Evolutionary conservation across 2,888 invertebrate genomes (phyloP).

Genomic region (Scaeva pyrastri): DNA sequence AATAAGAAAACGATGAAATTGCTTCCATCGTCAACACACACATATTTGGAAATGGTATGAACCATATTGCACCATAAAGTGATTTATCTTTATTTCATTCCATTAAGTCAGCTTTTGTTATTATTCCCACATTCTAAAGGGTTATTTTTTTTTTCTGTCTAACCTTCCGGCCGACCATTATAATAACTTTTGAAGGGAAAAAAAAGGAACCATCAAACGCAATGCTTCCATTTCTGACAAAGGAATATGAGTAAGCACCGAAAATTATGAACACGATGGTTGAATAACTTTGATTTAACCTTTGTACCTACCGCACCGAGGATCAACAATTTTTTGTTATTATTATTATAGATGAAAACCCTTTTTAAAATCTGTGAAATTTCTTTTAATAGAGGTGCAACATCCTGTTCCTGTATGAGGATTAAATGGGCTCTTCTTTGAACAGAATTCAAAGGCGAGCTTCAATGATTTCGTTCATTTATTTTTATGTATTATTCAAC

Average conservation of each 20-base stretch:
- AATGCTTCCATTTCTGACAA: constrained; percentile 7
- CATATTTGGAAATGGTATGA: not conserved
- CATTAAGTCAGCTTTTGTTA: not conserved
- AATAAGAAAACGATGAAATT: no score
- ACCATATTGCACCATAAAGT: not conserved
- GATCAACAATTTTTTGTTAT: constrained; percentile 21
- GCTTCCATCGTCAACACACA: no score
- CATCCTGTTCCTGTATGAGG: constrained; percentile 45
- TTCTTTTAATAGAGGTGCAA: constrained; percentile 30
- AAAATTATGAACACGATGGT: constrained; percentile 39
- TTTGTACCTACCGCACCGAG: not conserved
- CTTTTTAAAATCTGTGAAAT: constrained; percentile 15
- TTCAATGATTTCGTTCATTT: constrained; percentile 40
- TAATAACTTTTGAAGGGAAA: not conserved
- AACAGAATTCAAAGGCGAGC: constrained; percentile 12
- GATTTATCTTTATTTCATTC: not conserved
- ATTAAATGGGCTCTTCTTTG: constrained; percentile 47
- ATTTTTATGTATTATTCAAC: constrained; percentile 40
- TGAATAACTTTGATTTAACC: constrained; percentile 49
- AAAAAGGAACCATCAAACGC: not conserved
- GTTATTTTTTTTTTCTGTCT: not conserved
- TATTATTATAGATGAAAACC: constrained; percentile 10
- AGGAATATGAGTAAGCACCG: not conserved
- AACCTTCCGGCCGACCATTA: not conserved
- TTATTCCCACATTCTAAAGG: not conserved